These are phyloP conservation scores for Hemicordylus capensis DNA, from an alignment of 2,113 vertebrate species.

Conservation along the genomic window DNA sequence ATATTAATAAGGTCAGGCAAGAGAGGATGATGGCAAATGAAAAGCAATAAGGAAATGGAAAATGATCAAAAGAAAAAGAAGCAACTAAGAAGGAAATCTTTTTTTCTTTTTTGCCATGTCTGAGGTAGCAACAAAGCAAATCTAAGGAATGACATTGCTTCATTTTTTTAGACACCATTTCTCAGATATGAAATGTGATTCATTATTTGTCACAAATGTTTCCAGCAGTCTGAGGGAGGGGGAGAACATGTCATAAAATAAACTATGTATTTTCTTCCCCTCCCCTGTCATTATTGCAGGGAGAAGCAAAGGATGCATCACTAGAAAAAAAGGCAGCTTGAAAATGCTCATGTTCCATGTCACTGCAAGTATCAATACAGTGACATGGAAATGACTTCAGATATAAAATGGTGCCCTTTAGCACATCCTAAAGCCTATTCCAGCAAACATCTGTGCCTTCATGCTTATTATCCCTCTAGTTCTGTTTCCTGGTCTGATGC, in stretches of 20 bases:
- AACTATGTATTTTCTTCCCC: conserved; percentile 8
- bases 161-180: conserved; percentile 37
- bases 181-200: conserved; percentile 60
- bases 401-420: neutral
- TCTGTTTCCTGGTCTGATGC: neutral
- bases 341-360: conserved; percentile 18
- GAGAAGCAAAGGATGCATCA: conserved; percentile 21
- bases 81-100: conserved; percentile 46
- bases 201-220: conserved; percentile 55
- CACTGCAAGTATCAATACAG: conserved; percentile 24
- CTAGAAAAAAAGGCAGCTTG: conserved; percentile 31
- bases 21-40: conserved; percentile 30
- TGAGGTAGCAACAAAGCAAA: conserved; percentile 56
- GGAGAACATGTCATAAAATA: conserved; percentile 37
- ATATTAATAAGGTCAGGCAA: conserved; percentile 46
- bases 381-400: conserved; percentile 23
- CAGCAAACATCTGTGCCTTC: neutral
- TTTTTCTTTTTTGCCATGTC: conserved; percentile 36
- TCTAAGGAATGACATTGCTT: conserved; percentile 57
- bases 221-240: conserved; percentile 33
- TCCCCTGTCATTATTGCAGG: neutral
- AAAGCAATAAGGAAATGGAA: conserved; percentile 8
- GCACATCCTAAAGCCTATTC: neutral
- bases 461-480: neutral
- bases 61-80: conserved; percentile 52